Evolutionary conservation across 2,888 invertebrate genomes (phyloP).

Genomic region (Laspeyria flexula): DNA sequence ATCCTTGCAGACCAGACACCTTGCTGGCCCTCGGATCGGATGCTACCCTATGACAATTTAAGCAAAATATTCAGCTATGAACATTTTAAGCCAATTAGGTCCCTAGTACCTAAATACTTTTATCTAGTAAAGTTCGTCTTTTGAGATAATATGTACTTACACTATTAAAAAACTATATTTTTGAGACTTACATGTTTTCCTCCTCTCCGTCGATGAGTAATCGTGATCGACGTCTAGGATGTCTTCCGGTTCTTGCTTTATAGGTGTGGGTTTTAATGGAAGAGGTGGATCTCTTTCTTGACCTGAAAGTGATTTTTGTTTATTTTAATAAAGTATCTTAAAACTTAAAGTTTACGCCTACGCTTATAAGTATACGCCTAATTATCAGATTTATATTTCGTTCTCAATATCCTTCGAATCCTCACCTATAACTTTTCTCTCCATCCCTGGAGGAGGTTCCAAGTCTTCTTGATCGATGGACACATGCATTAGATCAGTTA

Average conservation of each 20-base stretch:
- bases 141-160: too few relatives aligned
- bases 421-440: conserved; percentile 71
- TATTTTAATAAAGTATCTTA: background rate
- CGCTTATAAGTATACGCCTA: too few relatives aligned
- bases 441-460: conserved; percentile 64
- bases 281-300: conserved; percentile 75
- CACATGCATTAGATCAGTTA: conserved; percentile 73
- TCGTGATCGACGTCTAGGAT: conserved; percentile 77
- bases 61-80: background rate
- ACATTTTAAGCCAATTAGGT: background rate
- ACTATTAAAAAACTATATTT: background rate
- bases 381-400: too few relatives aligned
- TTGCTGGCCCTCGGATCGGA: conserved; percentile 7
- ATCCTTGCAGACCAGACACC: conserved; percentile 13
- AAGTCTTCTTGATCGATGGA: conserved; percentile 64
- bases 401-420: background rate
- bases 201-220: conserved; percentile 73
- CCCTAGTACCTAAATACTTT: background rate
- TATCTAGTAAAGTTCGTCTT: too few relatives aligned
- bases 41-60: conserved; percentile 15
- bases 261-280: conserved; percentile 51
- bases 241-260: conserved; percentile 76
- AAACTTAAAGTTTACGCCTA: too few relatives aligned
- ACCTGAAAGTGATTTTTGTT: too few relatives aligned
- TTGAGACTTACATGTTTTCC: conserved; percentile 71